Base-by-base conservation (phyloP, 2,888 invertebrate species). In the Abrostola tripartita region DNA sequence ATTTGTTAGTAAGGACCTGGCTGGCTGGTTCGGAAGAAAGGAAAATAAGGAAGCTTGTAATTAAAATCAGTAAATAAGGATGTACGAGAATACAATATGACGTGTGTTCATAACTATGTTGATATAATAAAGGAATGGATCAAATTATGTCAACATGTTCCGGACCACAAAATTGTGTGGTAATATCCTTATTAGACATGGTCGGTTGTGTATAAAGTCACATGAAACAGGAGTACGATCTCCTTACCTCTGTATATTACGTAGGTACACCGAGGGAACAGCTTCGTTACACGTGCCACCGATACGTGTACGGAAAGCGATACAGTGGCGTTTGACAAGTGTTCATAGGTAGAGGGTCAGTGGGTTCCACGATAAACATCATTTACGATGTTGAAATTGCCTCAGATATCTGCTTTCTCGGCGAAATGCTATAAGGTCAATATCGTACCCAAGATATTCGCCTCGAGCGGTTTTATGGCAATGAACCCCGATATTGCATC, bases 401-500 rank as follows among this genome's bases (percentile, higher is more conserved):
- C 79, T 85, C 81, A 85, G 86, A 87, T 88, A 88, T 87, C 85
- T 86, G 88, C 89, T 87, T 84, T 82, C 84, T 85, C 83, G 76
- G 85, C 83, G 81, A 88, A 88, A 86, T 85, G 84, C 87, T 88
- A 79, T 83, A 81, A 87, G 90, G 88, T 88, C 90, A 90, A 91
- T 90, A 90, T 85, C 86, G 87, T 81, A 81, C 81, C 87, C 85
- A 82, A 87, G 88, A 89, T 87, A 87, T 88, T 88, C 83, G 88
- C 90, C 85, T 81, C 71, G 80, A 85, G 88, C 87, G 88, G 84
- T 91, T 92, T 92, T 90, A 92, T 88, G 88, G 90, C 87, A 89
- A 89, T 86, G 89, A 90, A 83, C 84, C 82, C 76, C 85, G 89
- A 90, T 91, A 90, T 91, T 91, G 90, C 89, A 90, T 85, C 87